Base-by-base conservation (phyloP, 2,888 invertebrate genomes). In the Trissolcus brochymenae region DNA sequence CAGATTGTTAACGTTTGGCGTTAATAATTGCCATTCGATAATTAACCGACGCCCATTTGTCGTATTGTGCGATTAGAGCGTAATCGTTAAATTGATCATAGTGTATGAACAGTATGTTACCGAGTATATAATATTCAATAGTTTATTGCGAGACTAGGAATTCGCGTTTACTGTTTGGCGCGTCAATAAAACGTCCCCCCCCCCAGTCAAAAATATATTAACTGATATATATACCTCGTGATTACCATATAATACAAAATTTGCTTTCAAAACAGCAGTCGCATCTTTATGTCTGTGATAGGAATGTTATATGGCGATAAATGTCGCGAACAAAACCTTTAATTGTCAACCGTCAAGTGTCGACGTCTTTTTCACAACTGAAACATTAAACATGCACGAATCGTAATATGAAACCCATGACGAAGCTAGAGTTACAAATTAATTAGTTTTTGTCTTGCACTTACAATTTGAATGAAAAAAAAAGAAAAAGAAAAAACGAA, bases 1-100 rank as follows among this genome's bases (percentile, higher is more conserved):
- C 85, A 84, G 84, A 86, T 85, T 84, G 85, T 83, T 86, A 87
- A 86, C 86, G 86, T 84, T 86, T 81, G 74, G 81, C 74, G 80
- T 80, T 81, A 68, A 75, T 86, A 85, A 86, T 85, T 83, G 81
- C 76, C 74, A 51, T 61, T 64, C 76, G 76, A 80, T 80, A 81
- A 81, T 82, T 81, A 82, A 79, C 78, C 65, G 67, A 73, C 80
- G 79, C 77, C 78, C 80, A 80, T 80, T 81, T 77, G 76, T 62
- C 79, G 76, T 72, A 67, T 62, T n/a, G n/a, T 62, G 79, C 72
- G 76, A 82, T 82, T 80, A 78, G 72, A 74, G 68, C 54, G 75
- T 73, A 72, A 25, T 25, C 25, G 25, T 25, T 25, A 25, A 25
- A 25, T 25, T 25, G 25, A 25, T 25, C 25, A 25, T 25, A 25